Evolutionary conservation across 2,888 invertebrate genomes (phyloP), one percentile per base, ranked within the genome.

Genomic region (Drosophila meridionalis): DNA sequence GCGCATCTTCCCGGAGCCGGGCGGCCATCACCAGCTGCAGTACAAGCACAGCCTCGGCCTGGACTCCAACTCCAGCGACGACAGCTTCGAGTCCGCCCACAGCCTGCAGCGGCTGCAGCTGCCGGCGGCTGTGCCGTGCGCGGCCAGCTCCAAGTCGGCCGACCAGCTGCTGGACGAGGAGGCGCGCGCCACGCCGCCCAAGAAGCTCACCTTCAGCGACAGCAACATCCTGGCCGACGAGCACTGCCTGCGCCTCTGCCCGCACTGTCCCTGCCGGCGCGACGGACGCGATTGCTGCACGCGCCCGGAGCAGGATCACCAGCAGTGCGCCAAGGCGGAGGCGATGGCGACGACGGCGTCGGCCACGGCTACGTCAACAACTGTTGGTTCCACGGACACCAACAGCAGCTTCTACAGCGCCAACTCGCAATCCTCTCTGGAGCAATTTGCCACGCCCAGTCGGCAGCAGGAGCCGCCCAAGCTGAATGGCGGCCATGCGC

Each of bases 121-220:
- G 50, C 86, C 79, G 3, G 45, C 60, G 1, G 43, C 76, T 1
- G 76, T 56, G n/a, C 63, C 61, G 0, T 76, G 77, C 30, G 76
- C 50, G 2, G 69, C 71, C 73, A 92, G 93, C 65, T 95, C 94
- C 69, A 94, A 94, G 84, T 94, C 94, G 0, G 94, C 94, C 1
- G 95, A 95, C 87, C 94, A 94, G 75, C 92, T 94, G 68, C 92
- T 94, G 68, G 94, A 94, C 3, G 94, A 94, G 20, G 94, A 66
- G 42, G 43, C 93, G n/a, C 67, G 82, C 66, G 50, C 70, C 2
- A 52, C 71, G 4, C 43, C 65, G 42, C 71, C 89, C n/a, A 91
- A 91, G 59, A 93, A 93, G 81, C 80, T 93, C 28, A 93, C 93
- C 0, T 93, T 92, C 73, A 93, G 93, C 80, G 93, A 93, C 71